Evolutionary conservation across 1,140 invertebrate genomes (phyloP).

Genomic region (Ctenoplectra terminalis): DNA sequence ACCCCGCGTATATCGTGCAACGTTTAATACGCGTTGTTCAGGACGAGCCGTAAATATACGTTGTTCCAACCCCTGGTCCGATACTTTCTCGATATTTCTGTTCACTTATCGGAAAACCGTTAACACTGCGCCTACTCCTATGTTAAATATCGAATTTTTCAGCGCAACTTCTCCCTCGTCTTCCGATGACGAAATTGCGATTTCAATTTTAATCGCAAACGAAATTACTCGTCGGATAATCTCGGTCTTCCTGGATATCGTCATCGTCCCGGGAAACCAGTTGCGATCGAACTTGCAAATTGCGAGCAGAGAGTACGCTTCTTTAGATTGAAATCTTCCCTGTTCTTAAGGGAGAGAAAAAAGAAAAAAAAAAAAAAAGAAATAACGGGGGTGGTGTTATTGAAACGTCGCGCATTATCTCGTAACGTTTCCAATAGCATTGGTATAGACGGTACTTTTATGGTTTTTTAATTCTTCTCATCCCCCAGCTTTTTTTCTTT

Average conservation of each 20-base stretch:
- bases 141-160: slow-evolving; percentile 38
- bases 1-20: neutral
- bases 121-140: neutral
- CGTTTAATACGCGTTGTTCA: neutral
- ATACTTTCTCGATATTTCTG: slow-evolving; percentile 28
- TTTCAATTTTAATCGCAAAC: slow-evolving; percentile 33
- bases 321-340: slow-evolving; percentile 23
- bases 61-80: neutral
- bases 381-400: neutral
- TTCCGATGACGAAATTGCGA: neutral
- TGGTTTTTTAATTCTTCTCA: slow-evolving; percentile 46
- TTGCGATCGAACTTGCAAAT: slow-evolving; percentile 14
- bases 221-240: slow-evolving; percentile 27
- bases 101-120: slow-evolving; percentile 37
- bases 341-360: neutral
- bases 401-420: slow-evolving; percentile 14
- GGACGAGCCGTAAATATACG: neutral
- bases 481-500: neutral
- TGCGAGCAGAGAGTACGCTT: neutral
- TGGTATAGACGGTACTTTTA: slow-evolving; percentile 34
- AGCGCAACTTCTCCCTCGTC: neutral
- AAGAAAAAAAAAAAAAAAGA: neutral
- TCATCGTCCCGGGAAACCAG: too few relatives aligned
- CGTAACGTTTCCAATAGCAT: slow-evolving; percentile 17
- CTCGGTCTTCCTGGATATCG: neutral